phyloP scores from a whole-genome alignment of 2,797 vertebrate species.

The Mustela erminea region DNA sequence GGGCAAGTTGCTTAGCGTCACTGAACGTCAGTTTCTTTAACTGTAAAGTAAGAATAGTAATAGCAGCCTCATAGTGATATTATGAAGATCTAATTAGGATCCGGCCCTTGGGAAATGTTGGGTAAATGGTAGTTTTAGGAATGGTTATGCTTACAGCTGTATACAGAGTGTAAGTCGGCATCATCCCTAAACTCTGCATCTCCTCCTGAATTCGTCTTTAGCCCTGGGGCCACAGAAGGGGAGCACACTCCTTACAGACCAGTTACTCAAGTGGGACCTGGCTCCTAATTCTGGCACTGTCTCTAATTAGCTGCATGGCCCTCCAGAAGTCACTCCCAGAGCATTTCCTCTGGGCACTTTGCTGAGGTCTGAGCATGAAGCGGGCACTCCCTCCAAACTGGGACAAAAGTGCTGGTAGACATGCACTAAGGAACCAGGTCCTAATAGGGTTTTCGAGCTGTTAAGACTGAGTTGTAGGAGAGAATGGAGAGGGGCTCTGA shows the following conservation, averaged over 20 bases:
- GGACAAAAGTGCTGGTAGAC: not conserved
- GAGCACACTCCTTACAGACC: not conserved
- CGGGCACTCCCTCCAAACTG: not conserved
- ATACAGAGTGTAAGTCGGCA: not conserved
- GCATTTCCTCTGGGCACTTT: not conserved
- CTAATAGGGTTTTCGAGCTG: not conserved
- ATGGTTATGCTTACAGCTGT: not conserved
- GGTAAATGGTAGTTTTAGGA: not conserved
- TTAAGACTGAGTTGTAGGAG: not conserved
- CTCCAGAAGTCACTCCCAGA: not conserved
- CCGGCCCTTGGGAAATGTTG: not conserved
- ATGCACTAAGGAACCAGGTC: not conserved
- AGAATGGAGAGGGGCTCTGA: not conserved
- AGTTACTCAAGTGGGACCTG: not conserved
- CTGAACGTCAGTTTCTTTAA: not conserved
- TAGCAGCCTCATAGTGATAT: not conserved
- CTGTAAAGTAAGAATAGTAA: conserved; percentile 10
- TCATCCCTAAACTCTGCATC: no score
- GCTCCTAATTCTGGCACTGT: not conserved
- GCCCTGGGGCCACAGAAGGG: not conserved
- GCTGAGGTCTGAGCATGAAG: not conserved
- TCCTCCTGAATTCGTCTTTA: not conserved
- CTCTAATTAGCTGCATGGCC: not conserved
- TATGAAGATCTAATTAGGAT: not conserved
- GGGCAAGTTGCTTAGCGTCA: not conserved